phyloP scores from a whole-genome alignment of 2,113 vertebrate genomes.

The Ciconia stormi region DNA sequence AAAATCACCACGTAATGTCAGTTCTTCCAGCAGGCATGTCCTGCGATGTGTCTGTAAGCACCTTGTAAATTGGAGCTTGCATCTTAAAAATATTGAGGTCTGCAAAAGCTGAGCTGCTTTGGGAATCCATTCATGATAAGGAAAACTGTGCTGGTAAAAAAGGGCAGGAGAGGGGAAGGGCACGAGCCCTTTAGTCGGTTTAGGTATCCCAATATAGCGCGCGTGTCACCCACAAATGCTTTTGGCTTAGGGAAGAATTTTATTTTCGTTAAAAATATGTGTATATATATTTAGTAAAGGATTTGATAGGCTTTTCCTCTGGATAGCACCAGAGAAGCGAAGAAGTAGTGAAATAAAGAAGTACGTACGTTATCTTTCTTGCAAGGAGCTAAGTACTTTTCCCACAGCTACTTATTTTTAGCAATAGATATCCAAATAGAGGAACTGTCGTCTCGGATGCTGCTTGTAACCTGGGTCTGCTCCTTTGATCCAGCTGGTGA shows the following conservation, averaged over 20 bases:
- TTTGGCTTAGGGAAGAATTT: background rate
- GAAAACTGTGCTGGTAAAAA: background rate
- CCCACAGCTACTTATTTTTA: background rate
- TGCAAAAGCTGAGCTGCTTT: background rate
- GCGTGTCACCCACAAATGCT: background rate
- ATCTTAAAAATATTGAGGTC: background rate
- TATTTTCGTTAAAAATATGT: background rate
- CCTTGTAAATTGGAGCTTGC: background rate
- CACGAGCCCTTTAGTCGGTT: background rate
- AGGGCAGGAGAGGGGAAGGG: too few relatives aligned
- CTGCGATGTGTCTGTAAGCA: background rate
- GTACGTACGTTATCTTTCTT: background rate
- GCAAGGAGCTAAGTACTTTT: background rate
- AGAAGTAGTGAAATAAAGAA: background rate
- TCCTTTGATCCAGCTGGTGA: background rate
- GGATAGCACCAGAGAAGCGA: background rate
- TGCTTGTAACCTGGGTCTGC: background rate
- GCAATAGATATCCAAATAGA: background rate
- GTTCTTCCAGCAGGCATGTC: background rate
- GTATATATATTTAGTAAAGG: background rate
- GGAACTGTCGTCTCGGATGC: background rate
- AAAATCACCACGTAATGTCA: fast-evolving
- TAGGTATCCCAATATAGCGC: fast-evolving
- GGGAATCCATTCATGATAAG: fast-evolving
- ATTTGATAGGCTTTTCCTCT: background rate